Evolutionary conservation across 2,888 invertebrate species (phyloP).

Genomic region (Orthonevra nobilis): DNA sequence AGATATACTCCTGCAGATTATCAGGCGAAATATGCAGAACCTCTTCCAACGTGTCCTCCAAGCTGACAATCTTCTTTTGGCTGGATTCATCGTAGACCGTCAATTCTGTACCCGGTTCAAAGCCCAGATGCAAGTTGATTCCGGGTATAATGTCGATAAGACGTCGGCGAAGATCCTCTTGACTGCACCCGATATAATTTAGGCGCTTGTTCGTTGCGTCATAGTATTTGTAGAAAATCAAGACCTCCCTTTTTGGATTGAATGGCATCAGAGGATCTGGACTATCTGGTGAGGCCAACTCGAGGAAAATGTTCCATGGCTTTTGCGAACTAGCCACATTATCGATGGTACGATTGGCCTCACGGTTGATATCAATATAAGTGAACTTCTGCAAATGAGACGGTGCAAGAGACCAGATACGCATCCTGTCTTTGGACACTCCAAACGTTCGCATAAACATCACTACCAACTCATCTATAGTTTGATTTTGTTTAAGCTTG

Average conservation of each 20-base stretch:
- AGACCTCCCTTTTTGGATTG: conserved; percentile 92
- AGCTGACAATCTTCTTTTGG: conserved; percentile 77
- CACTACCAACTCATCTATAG: conserved; percentile 91
- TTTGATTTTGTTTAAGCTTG: conserved; percentile 93
- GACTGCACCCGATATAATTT: conserved; percentile 97
- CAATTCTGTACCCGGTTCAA: conserved; percentile 91
- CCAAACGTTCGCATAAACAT: conserved; percentile 93
- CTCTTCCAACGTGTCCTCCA: conserved; percentile 90
- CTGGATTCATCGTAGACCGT: conserved; percentile 90
- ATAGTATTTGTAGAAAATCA: conserved; percentile 84
- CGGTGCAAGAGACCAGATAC: conserved; percentile 94
- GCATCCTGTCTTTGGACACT: conserved; percentile 91
- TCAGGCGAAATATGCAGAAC: conserved; percentile 82
- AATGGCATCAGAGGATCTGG: conserved; percentile 89
- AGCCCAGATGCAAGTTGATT: conserved; percentile 93
- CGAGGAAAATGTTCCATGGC: conserved; percentile 92
- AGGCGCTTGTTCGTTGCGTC: conserved; percentile 95
- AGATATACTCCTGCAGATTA: conserved; percentile 97
- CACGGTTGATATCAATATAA: conserved; percentile 90
- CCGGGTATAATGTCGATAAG: conserved; percentile 92
- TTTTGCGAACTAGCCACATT: conserved; percentile 88
- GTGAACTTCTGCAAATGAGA: conserved; percentile 86
- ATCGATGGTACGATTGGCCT: conserved; percentile 82
- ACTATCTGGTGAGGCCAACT: conserved; percentile 90
- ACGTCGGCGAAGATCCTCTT: conserved; percentile 90